Conservation (phyloP, 1,140 invertebrate species). For the Copidosoma floridanum region DNA sequence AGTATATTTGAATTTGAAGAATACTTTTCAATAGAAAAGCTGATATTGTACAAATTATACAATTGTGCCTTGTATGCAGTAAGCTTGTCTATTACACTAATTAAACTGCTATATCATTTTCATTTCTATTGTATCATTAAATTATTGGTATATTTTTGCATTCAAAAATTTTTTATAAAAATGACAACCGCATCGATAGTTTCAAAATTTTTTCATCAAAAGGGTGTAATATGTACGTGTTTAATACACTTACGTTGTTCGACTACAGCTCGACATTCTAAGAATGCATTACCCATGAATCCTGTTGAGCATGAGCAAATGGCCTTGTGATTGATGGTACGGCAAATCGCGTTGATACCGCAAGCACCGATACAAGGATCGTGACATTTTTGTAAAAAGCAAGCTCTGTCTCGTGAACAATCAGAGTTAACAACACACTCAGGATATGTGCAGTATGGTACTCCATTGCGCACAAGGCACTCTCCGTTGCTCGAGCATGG, state of each 20-base stretch:
- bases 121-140: too few species aligned
- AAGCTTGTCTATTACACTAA: too few species aligned
- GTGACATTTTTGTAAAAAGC: constrained; percentile 76
- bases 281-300: constrained; percentile 76
- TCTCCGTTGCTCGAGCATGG: constrained; percentile 78
- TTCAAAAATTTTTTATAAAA: too few species aligned
- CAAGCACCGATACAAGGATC: constrained; percentile 80
- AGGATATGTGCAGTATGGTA: constrained; percentile 76
- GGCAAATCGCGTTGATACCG: constrained; percentile 82
- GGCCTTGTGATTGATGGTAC: constrained; percentile 76
- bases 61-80: too few species aligned
- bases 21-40: too few species aligned
- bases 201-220: not conserved
- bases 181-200: not conserved
- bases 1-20: too few species aligned
- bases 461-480: constrained; percentile 69
- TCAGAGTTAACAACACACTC: constrained; percentile 84
- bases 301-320: constrained; percentile 77
- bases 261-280: constrained; percentile 62
- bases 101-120: too few species aligned
- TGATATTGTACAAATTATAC: too few species aligned
- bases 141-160: too few species aligned
- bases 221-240: not conserved
- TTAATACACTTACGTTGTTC: constrained; percentile 42
- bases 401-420: constrained; percentile 77